These are phyloP conservation scores for Coboldia fuscipes DNA, from an alignment of 1,140 invertebrate species.

Conservation along the genomic window DNA sequence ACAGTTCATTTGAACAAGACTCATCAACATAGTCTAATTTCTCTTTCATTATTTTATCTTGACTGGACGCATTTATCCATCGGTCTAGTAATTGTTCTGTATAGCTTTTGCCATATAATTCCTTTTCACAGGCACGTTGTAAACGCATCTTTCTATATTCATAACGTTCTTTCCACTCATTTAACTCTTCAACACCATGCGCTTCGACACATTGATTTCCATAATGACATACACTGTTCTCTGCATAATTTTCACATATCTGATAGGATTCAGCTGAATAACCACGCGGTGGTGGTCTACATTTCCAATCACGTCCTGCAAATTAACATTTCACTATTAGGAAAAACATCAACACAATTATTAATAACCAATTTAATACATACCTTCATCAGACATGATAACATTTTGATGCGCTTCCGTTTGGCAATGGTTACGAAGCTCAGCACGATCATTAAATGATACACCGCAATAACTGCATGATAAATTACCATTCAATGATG, in stretches of 20 bases:
- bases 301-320: conserved; percentile 39
- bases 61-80: conserved; percentile 32
- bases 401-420: conserved; percentile 41
- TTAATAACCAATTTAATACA: conserved; percentile 3
- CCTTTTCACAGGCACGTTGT: conserved; percentile 39
- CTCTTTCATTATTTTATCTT: conserved; percentile 32
- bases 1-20: conserved; percentile 32
- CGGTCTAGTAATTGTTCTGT: conserved; percentile 41
- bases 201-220: conserved; percentile 53
- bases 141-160: conserved; percentile 39
- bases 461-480: conserved; percentile 35
- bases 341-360: neutral
- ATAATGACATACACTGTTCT: conserved; percentile 34
- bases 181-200: conserved; percentile 45
- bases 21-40: conserved; percentile 34
- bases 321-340: neutral
- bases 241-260: conserved; percentile 31
- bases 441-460: conserved; percentile 29
- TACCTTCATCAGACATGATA: conserved; percentile 45
- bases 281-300: conserved; percentile 41
- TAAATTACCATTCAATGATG: conserved; percentile 7
- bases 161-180: conserved; percentile 53
- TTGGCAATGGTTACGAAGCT: conserved; percentile 38
- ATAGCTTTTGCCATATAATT: conserved; percentile 41
- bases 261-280: conserved; percentile 29